Conservation (phyloP, 2,113 vertebrate species). For the Cephalopterus ornatus region DNA sequence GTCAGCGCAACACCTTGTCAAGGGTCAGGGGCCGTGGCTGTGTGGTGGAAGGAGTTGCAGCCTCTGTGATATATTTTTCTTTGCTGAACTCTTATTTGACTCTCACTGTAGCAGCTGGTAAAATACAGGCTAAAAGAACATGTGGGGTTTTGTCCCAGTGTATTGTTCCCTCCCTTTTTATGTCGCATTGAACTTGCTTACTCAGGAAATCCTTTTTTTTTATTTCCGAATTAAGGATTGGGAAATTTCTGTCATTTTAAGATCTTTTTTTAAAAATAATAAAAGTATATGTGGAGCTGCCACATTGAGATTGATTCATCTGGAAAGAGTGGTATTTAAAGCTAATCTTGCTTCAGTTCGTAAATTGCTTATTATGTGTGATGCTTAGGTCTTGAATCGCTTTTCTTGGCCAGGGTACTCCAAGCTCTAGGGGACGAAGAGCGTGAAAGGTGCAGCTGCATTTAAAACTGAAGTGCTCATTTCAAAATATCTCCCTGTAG, state of each 20-base stretch:
- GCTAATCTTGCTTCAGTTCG: conserved; percentile 23
- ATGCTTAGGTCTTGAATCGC: conserved; percentile 10
- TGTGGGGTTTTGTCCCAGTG: not conserved
- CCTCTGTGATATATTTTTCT: not conserved
- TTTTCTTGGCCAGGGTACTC: conserved; percentile 36
- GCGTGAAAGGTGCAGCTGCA: conserved; percentile 23
- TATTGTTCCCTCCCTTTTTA: not conserved
- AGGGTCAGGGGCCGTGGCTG: accelerated
- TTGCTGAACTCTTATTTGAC: not conserved
- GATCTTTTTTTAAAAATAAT: not conserved
- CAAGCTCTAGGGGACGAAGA: conserved; percentile 18
- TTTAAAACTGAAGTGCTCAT: conserved; percentile 36
- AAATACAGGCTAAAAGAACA: not conserved
- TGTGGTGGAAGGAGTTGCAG: not conserved
- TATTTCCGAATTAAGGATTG: not conserved
- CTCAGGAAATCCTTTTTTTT: not conserved
- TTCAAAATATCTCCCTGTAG: conserved; percentile 24
- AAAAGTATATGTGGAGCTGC: not conserved
- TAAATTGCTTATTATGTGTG: conserved; percentile 40
- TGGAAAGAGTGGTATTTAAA: conserved; percentile 26
- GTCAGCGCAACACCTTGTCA: accelerated
- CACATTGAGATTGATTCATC: not conserved
- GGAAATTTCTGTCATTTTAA: not conserved
- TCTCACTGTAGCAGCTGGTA: not conserved
- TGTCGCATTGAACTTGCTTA: not conserved